Base-by-base conservation (phyloP, 2,113 vertebrate species). In the Hassar affinis region DNA sequence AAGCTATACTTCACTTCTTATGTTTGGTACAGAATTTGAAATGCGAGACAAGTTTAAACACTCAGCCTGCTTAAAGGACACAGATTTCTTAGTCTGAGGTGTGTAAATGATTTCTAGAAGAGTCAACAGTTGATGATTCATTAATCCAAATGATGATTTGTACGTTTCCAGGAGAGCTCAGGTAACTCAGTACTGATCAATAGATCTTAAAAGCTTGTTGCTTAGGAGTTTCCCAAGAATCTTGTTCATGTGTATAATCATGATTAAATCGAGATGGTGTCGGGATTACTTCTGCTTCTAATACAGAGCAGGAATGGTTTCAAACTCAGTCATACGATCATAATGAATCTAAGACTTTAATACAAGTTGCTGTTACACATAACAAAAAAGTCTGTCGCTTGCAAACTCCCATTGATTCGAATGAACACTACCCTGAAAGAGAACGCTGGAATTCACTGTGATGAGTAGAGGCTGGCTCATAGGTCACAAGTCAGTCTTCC, bases 41-140 rank as follows among this genome's bases (percentile, higher is more conserved):
- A 47, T 59, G 51, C 25, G 64, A 49, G 77, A 74, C 30, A 52
- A 42, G 22, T 61, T 30, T 47, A 84, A 77, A 75, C 22, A 59
- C 10, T 27, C 61, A 78, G 80, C 78, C 79, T 33, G 35, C 77
- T 79, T 82, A 74, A 79, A 84, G 76, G n/a, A 15, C 12, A 22
- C 56, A 51, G 61, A 59, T 56, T 82, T 77, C 77, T 79, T n/a
- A 59, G 84, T 85, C 81, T 30, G 49, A 76, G 54, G n/a, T 75
- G 84, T 85, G 87, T 89, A 84, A 89, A 89, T 89, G 85, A 88
- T 89, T 89, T 72, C 76, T 86, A 82, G 79, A 64, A 84, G 68
- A 81, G 87, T 85, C 85, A 87, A 89, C 82, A 84, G 17, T 79
- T 84, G 71, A 86, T 84, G 83, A 88, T 79, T 86, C 77, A 85